Evolutionary conservation across 2,888 invertebrate genomes (phyloP).

Genomic region (Byasa hedistus): DNA sequence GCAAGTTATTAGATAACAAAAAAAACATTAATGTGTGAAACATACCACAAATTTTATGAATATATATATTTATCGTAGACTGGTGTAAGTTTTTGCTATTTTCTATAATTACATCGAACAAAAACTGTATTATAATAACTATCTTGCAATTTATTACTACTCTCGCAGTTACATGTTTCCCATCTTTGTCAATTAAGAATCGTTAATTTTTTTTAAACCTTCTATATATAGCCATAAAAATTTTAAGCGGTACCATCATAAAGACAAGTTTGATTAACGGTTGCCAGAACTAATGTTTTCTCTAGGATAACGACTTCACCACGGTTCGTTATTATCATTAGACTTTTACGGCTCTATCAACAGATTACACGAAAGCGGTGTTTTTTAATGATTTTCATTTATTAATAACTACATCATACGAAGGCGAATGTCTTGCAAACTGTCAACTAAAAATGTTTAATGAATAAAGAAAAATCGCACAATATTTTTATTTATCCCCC

Average conservation of each 20-base stretch:
- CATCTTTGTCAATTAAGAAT: not conserved
- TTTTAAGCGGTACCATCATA: not conserved
- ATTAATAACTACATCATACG: not conserved
- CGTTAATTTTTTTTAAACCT: not conserved
- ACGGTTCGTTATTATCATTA: constrained; percentile 14
- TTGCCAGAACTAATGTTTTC: constrained; percentile 3
- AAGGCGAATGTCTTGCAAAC: not conserved
- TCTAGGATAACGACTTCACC: not conserved
- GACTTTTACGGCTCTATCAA: constrained; percentile 17
- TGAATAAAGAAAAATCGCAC: not conserved
- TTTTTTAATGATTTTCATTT: constrained; percentile 2
- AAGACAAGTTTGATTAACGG: constrained; percentile 12
- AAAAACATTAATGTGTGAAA: too few species aligned
- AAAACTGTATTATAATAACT: not conserved
- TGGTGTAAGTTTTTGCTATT: too few species aligned
- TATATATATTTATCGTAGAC: too few species aligned
- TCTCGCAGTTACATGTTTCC: not conserved
- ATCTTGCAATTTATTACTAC: not conserved
- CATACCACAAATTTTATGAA: too few species aligned
- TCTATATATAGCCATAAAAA: not conserved
- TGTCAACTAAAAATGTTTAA: not conserved
- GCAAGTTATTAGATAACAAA: too few species aligned
- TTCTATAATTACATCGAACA: too few species aligned
- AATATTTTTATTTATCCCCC: constrained; percentile 2
- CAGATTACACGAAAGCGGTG: constrained; percentile 1